phyloP scores from a whole-genome alignment of 1,140 invertebrate genomes.

The Ladona fulva region DNA sequence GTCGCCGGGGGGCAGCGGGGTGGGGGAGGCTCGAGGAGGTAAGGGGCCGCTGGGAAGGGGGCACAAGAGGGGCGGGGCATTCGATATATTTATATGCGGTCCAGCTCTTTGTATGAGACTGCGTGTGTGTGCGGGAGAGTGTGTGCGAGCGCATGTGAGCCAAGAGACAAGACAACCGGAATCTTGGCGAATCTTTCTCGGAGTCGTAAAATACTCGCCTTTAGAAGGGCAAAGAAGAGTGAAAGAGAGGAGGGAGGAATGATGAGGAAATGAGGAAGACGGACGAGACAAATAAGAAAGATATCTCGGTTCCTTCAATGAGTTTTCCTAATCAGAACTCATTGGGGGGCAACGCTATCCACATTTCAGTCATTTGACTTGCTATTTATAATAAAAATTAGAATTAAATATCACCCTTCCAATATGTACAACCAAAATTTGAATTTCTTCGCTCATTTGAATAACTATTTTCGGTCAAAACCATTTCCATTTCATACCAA shows the following conservation, averaged over 20 bases:
- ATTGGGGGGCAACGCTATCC: too few relatives aligned
- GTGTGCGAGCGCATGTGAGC: not conserved
- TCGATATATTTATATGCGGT: slow-evolving; percentile 5
- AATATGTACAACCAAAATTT: too few relatives aligned
- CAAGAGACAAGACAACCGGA: not conserved
- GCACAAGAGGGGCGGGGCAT: not conserved
- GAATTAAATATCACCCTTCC: too few relatives aligned
- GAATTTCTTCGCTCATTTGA: too few relatives aligned
- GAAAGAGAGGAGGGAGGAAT: not conserved
- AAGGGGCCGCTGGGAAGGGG: not conserved
- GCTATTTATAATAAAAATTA: too few relatives aligned
- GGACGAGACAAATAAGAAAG: not conserved
- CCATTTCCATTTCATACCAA: too few relatives aligned
- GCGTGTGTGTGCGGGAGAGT: not conserved
- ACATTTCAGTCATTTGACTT: too few relatives aligned
- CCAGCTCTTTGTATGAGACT: not conserved
- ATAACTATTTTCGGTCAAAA: too few relatives aligned
- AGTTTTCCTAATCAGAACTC: too few relatives aligned
- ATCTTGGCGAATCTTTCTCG: not conserved
- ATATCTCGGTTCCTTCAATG: too few relatives aligned
- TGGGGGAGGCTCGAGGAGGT: not conserved
- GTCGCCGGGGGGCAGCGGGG: not conserved
- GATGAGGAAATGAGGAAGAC: not conserved
- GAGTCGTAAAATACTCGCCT: not conserved
- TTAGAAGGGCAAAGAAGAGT: not conserved